Evolutionary conservation across 2,113 vertebrate genomes (phyloP).

Genomic region (Periophthalmodon schlosseri): DNA sequence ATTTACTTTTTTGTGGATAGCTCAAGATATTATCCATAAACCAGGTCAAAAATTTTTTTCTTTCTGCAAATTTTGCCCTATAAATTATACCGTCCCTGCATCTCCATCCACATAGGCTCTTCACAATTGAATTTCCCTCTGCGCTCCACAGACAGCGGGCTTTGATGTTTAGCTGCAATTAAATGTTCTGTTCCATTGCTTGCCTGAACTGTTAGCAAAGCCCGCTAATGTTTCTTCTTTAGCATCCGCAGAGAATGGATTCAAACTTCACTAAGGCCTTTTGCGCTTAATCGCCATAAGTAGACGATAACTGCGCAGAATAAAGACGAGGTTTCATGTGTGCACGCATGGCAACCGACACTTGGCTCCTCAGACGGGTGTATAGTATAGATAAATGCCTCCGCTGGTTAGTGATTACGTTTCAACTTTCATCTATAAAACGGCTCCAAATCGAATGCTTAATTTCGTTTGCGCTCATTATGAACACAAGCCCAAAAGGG

Average conservation of each 20-base stretch:
- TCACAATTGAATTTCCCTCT: slow-evolving; percentile 49
- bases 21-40: too few relatives aligned
- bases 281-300: slow-evolving; percentile 33
- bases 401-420: slow-evolving; percentile 50
- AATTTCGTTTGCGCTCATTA: slow-evolving; percentile 69
- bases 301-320: slow-evolving; percentile 15
- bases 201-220: slow-evolving; percentile 45
- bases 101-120: slow-evolving; percentile 12
- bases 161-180: slow-evolving; percentile 57
- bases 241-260: slow-evolving; percentile 33
- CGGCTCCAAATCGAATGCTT: slow-evolving; percentile 61
- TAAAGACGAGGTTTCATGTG: not conserved
- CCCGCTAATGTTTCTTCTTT: slow-evolving; percentile 33
- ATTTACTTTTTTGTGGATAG: too few relatives aligned
- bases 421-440: slow-evolving; percentile 69
- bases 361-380: not conserved
- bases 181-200: slow-evolving; percentile 53
- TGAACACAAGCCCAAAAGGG: slow-evolving; percentile 52
- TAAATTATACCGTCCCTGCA: slow-evolving; percentile 19
- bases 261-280: slow-evolving; percentile 37
- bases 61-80: not conserved
- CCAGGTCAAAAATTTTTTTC: too few relatives aligned
- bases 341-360: not conserved
- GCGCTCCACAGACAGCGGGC: slow-evolving; percentile 27
- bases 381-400: slow-evolving; percentile 48